Evolutionary conservation across 2,113 vertebrate species (phyloP), one percentile per base, ranked within the genome.

Genomic region (Pluvianellus socialis): DNA sequence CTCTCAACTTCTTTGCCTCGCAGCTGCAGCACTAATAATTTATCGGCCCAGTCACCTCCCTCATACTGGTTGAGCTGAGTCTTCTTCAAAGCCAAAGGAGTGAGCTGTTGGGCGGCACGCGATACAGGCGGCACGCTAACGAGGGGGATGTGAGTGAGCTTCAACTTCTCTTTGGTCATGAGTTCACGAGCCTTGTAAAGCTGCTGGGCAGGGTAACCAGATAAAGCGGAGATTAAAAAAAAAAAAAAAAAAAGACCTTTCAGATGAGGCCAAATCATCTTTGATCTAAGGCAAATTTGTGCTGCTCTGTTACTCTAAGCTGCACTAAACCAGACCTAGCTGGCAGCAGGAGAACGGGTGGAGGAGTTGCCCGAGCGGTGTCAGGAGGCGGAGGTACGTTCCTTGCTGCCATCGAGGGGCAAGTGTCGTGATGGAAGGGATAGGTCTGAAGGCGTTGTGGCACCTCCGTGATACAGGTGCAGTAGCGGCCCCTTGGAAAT

Each of bases 11-110:
- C 61, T 95, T 28, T 91, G 85, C 81, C 55, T 79, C 80, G 92
- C 92, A 97, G 84, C 92, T 95, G 92, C 80, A 92, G 82, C 12
- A 7, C 65, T 84, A 71, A 52, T 96, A 90, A 95, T 90, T 97
- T 88, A 95, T 95, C 4, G 0, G 56, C 68, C 58, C 4, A 3
- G 90, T 81, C 74, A 84, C 84, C 82, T 94, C 88, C 90, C 90
- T 96, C 85, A 35, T 44, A 71, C 15, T 79, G 56, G 56, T 94
- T 85, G 56, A 91, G 44, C 59, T 83, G 58, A 88, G 33, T 91
- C 61, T 55, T 63, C 90, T 95, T 97, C 81, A 95, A 94, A 97
- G 94, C 59, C 44, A 6, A 90, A 93, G 79, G 91, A 94, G 52
- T 79, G 79, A 94, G 40, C 55, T 76, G 63, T 91, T 70, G 79